phyloP scores from a whole-genome alignment of 2,113 vertebrate species.

The Nycticebus coucang region DNA sequence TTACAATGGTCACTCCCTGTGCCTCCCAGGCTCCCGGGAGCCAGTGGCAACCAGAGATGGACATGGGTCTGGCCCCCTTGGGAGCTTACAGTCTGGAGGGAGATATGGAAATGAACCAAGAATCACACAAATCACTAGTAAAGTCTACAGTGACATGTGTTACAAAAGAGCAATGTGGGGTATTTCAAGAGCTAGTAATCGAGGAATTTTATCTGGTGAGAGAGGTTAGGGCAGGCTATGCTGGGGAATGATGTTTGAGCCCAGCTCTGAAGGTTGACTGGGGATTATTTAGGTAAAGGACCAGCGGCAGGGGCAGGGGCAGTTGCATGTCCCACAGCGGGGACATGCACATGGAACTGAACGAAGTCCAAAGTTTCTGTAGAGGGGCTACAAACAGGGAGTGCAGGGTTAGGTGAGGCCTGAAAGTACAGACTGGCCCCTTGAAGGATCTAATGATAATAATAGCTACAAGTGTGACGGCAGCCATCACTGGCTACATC shows the following conservation, averaged over 20 bases:
- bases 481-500: neutral
- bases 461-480: neutral
- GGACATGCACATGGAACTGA: neutral
- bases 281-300: neutral
- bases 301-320: neutral
- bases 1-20: neutral
- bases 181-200: neutral
- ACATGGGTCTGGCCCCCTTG: neutral
- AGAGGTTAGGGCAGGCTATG: neutral
- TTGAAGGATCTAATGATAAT: neutral
- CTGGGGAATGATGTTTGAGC: neutral
- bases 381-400: neutral
- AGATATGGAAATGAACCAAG: neutral
- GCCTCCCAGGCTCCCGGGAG: neutral
- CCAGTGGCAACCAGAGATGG: neutral
- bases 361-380: neutral
- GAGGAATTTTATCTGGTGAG: neutral
- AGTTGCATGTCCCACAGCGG: neutral
- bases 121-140: neutral
- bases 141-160: neutral
- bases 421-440: neutral
- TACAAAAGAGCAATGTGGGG: neutral
- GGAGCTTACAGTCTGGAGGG: neutral
- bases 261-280: neutral
- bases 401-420: neutral